phyloP scores from a whole-genome alignment of 2,797 vertebrate genomes.

The Gymnocypris eckloni region DNA sequence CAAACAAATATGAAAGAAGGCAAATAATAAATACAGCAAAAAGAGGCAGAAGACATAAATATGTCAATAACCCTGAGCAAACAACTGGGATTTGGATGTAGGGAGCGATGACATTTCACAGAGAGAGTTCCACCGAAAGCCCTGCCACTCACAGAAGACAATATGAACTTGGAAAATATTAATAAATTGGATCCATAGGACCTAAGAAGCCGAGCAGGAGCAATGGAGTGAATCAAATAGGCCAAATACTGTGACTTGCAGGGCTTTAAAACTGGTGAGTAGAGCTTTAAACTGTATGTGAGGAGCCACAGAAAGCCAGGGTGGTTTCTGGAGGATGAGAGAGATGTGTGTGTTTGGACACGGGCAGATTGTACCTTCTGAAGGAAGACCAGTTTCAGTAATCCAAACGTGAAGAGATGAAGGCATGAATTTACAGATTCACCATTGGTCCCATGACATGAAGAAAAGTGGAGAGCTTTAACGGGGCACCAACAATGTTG shows the following conservation, averaged over 20 bases:
- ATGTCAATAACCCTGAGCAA: neutral
- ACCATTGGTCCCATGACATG: neutral
- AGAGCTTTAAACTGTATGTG: neutral
- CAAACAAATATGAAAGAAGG: constrained; percentile 12
- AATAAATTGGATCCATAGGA: constrained; percentile 28
- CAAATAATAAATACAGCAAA: neutral
- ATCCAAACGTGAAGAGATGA: neutral
- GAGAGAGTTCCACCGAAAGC: neutral
- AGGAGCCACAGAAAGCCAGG: neutral
- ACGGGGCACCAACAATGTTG: neutral
- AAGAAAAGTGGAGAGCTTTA: neutral
- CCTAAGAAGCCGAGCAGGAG: constrained; percentile 1
- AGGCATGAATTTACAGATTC: neutral
- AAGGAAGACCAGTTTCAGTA: neutral
- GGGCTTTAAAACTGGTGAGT: neutral
- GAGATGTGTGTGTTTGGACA: neutral
- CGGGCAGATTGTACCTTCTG: neutral
- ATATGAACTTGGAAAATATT: neutral
- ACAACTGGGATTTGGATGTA: neutral
- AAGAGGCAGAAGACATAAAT: neutral
- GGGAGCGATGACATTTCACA: neutral
- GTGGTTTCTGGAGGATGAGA: neutral
- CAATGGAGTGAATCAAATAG: neutral
- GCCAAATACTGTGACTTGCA: constrained; percentile 3
- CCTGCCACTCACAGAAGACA: neutral